phyloP scores from a whole-genome alignment of 2,888 invertebrate genomes.

The Noctua comes region DNA sequence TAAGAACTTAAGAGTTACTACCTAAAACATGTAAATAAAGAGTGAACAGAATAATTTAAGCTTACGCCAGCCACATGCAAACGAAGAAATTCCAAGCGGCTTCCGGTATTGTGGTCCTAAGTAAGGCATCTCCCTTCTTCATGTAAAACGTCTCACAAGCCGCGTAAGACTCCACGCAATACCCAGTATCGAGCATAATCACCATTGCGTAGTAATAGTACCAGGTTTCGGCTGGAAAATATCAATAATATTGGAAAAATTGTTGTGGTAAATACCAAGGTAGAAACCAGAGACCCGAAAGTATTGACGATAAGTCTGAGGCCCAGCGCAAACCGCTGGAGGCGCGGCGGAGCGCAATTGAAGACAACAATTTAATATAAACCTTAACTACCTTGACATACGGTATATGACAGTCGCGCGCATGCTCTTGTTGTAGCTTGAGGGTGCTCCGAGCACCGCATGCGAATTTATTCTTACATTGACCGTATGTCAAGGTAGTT shows the following conservation, averaged over 20 bases:
- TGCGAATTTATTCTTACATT: no score
- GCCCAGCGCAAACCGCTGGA: no score
- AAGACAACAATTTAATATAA: no score
- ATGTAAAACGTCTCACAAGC: constrained; percentile 89
- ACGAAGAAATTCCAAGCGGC: constrained; percentile 89
- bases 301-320: background rate
- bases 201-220: constrained; percentile 90
- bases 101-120: constrained; percentile 86
- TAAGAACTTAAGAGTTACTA: no score
- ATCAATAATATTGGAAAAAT: background rate
- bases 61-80: constrained; percentile 91
- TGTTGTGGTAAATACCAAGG: no score
- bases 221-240: constrained; percentile 88
- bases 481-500: no score
- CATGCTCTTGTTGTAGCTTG: no score
- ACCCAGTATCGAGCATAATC: constrained; percentile 91
- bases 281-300: background rate
- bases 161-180: constrained; percentile 86
- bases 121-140: constrained; percentile 86
- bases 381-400: no score
- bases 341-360: no score
- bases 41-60: background rate
- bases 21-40: background rate
- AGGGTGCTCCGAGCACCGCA: no score
- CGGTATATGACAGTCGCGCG: no score